Evolutionary conservation across 2,113 vertebrate species (phyloP).

Genomic region (Gnathonemus longibarbis): DNA sequence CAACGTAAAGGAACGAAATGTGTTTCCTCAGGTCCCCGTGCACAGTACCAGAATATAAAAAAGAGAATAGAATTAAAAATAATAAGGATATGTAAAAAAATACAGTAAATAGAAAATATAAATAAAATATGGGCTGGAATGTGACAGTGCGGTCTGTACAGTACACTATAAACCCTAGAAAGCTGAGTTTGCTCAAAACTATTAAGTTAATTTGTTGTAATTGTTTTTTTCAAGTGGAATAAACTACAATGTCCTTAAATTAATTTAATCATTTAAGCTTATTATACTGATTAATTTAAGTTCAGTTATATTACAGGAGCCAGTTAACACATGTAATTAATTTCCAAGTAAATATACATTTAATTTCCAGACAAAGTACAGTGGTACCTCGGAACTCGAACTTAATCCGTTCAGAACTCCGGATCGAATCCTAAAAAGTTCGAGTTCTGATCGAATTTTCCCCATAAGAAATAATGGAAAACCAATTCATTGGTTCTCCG

Average conservation of each 20-base stretch:
- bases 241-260: background rate
- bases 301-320: too few relatives aligned
- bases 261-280: background rate
- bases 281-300: too few relatives aligned
- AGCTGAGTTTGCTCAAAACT: too few relatives aligned
- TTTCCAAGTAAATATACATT: too few relatives aligned
- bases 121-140: background rate
- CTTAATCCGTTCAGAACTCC: too few relatives aligned
- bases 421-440: too few relatives aligned
- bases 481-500: too few relatives aligned
- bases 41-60: background rate
- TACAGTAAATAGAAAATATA: background rate
- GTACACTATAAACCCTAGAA: background rate
- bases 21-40: background rate
- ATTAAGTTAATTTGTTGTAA: background rate
- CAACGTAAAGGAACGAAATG: background rate
- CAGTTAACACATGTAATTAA: too few relatives aligned
- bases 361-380: too few relatives aligned
- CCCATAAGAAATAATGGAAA: too few relatives aligned
- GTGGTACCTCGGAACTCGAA: too few relatives aligned
- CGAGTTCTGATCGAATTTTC: too few relatives aligned
- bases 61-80: background rate
- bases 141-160: background rate
- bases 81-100: background rate
- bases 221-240: background rate